These are phyloP conservation scores for Rhagonycha fulva DNA, from an alignment of 2,888 invertebrate species.

Conservation along the genomic window DNA sequence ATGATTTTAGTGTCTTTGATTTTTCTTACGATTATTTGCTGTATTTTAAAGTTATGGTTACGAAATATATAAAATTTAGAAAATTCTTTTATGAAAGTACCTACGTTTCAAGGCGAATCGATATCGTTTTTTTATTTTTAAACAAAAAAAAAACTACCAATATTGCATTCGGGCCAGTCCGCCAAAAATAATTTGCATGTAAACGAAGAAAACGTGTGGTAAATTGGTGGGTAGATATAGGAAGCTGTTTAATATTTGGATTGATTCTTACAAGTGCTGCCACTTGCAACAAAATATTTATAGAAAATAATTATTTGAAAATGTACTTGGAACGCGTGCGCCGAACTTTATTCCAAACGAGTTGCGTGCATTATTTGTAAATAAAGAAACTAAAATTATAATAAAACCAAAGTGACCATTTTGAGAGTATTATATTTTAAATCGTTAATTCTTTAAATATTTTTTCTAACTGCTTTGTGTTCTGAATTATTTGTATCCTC, in stretches of 20 bases:
- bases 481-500: slow-evolving; percentile 6
- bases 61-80: too few species aligned
- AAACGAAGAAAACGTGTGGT: too few species aligned
- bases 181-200: too few species aligned
- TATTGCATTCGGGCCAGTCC: too few species aligned
- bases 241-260: neutral
- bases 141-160: too few species aligned
- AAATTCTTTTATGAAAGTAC: too few species aligned
- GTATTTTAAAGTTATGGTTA: too few species aligned
- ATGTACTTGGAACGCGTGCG: slow-evolving; percentile 4
- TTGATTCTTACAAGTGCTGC: slow-evolving; percentile 11
- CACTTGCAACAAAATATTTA: neutral
- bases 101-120: too few species aligned
- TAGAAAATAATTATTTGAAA: neutral
- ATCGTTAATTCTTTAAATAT: neutral
- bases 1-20: too few species aligned
- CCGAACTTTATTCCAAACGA: slow-evolving; percentile 10
- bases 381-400: slow-evolving; percentile 6
- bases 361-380: slow-evolving; percentile 16
- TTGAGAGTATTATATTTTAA: neutral
- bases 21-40: too few species aligned
- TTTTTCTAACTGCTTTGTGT: slow-evolving; percentile 2
- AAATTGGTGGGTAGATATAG: neutral
- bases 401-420: neutral
- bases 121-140: too few species aligned